These are phyloP conservation scores for Volucella inanis DNA, from an alignment of 2,888 invertebrate species.

Conservation along the genomic window DNA sequence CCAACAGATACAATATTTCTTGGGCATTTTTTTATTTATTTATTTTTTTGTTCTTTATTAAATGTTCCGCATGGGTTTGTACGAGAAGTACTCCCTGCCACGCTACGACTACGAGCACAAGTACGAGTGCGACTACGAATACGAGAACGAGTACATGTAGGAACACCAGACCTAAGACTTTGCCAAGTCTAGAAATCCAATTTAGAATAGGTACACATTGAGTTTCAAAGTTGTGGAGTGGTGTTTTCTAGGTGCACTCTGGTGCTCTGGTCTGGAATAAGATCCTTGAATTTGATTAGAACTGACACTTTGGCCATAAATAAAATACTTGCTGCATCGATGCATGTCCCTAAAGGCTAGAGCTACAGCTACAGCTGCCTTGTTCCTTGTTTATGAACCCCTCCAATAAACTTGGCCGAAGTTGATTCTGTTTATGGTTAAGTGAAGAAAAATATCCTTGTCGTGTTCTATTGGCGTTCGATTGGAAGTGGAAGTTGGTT, in stretches of 20 bases:
- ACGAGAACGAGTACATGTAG: background rate
- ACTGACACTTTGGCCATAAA: conserved; percentile 83
- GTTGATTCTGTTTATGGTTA: conserved; percentile 66
- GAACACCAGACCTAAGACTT: background rate
- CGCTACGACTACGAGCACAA: too few relatives aligned
- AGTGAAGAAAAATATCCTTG: conserved; percentile 71
- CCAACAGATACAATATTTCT: conserved; percentile 39
- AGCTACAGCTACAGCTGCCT: background rate
- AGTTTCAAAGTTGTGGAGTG: conserved; percentile 1
- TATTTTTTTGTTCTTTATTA: background rate
- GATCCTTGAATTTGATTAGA: conserved; percentile 82
- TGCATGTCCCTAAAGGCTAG: conserved; percentile 63
- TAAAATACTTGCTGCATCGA: conserved; percentile 76
- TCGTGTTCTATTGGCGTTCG: conserved; percentile 69
- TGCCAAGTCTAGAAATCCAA: conserved; percentile 60
- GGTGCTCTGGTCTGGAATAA: conserved; percentile 40
- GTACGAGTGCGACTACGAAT: too few relatives aligned
- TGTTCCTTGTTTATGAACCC: conserved; percentile 62
- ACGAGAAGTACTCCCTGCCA: background rate
- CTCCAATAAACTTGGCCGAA: conserved; percentile 14
- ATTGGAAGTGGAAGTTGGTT: conserved; percentile 1
- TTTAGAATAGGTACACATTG: conserved; percentile 55
- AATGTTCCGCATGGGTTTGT: too few relatives aligned
- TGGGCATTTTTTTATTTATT: conserved; percentile 14
- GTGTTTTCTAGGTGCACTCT: conserved; percentile 22